These are phyloP conservation scores for Diprion similis DNA, from an alignment of 1,140 invertebrate genomes.

Conservation along the genomic window DNA sequence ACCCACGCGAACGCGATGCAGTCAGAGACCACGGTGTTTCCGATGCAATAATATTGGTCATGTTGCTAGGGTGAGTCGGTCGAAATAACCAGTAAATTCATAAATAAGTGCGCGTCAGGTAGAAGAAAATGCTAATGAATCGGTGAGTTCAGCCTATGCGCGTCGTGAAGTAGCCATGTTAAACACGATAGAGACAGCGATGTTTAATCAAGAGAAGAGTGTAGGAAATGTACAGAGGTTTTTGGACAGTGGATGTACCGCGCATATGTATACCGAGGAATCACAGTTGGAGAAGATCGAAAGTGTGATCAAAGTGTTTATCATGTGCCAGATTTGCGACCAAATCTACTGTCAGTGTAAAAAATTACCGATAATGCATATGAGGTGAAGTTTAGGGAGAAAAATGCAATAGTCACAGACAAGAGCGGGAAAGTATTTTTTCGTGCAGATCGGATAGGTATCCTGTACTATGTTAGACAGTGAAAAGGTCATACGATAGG, in stretches of 20 bases:
- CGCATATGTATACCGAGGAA: constrained; percentile 34
- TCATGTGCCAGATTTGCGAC: constrained; percentile 15
- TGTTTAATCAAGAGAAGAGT: no score
- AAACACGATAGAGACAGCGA: no score
- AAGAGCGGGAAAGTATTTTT: neutral
- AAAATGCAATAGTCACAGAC: constrained; percentile 13
- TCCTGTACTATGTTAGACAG: constrained; percentile 11
- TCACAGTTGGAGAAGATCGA: neutral
- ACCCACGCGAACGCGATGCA: no score
- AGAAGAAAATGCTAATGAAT: no score
- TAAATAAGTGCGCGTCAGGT: no score
- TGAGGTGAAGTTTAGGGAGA: constrained; percentile 14
- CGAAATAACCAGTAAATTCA: no score
- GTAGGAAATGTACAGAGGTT: constrained; percentile 41
- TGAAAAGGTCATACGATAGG: neutral
- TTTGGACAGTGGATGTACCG: constrained; percentile 46
- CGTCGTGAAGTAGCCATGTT: no score
- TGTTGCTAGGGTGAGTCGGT: no score
- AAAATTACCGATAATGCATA: constrained; percentile 25
- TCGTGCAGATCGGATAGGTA: constrained; percentile 1
- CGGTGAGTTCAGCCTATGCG: no score
- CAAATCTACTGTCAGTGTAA: constrained; percentile 23
- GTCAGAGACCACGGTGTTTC: no score
- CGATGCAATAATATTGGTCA: no score
- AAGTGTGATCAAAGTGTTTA: neutral